Base-by-base conservation (phyloP, 92 coral and sea anemone species). In the Ricordea florida region DNA sequence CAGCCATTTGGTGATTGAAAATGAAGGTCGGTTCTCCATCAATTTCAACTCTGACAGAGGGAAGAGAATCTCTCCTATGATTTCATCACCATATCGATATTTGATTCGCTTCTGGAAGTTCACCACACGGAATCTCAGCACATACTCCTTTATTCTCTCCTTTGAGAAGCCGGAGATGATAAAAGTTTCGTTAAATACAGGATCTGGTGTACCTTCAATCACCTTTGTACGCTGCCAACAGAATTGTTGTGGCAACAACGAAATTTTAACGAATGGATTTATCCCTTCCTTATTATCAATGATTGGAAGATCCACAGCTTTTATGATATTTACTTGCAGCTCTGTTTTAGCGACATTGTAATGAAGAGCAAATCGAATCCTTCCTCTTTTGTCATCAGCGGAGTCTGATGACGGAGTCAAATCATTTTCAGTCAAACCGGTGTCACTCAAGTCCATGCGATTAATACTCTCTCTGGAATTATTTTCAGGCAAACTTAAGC, bases 181-280 rank as follows among this genome's bases (percentile, higher is more conserved):
- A 48, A 94, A 94, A 4, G 90, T 88, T 60, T 94, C 98, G 73
- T 92, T 94, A 45, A 88, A 94, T 8, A 92, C 84, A 20, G 98
- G 97, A 43, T 94, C 85, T 3, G 86, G 66, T 16, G 72, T 86
- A 57, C 79, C 92, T 25, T 85, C 89, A 26, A 89, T 44, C 8
- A 90, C 76, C 55, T 92, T 89, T 0, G 98, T 94, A 52, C 92
- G 70, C 62, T 94, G 98, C 98, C 98, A 94, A 29, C 98, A 94
- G 65, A 89, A 94, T 52, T 93, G 97, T 51, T 92, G 98, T 0
- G 98, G 98, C 1, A 94, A 81, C 8, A 94, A 75, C 36, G 91
- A 82, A 20, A 94, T 74, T 52, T 94, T 94, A 0, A 92, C 90
- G 76, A 84, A 89, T 6, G 96, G 92, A 28, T 79, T 94, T 0